A percentile compares a stretch with the other conserved stretches of the same genome.
phyloP scores from a whole-genome alignment of 2,888 invertebrate species.

The Drymonia ruficornis region DNA sequence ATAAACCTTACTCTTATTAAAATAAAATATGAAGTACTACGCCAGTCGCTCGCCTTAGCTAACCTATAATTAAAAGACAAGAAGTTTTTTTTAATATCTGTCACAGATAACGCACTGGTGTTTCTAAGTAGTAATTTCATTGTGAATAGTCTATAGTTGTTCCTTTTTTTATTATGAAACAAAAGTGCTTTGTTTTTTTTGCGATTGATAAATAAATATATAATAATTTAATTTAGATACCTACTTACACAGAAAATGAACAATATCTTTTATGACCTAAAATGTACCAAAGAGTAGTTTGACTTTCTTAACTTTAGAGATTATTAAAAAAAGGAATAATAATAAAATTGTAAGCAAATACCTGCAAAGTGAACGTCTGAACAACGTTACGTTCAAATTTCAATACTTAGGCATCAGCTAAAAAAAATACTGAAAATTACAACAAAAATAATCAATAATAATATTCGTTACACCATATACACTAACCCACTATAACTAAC shows the following conservation, averaged over 20 bases:
- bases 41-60: conserved; percentile 26
- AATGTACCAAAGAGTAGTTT: no score
- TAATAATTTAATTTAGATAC: not conserved
- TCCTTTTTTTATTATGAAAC: conserved; percentile 37
- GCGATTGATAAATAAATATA: not conserved
- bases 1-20: conserved; percentile 40
- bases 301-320: no score
- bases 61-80: conserved; percentile 60
- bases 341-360: no score
- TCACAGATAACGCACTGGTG: conserved; percentile 53
- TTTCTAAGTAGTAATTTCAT: conserved; percentile 51
- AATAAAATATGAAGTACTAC: conserved; percentile 38
- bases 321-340: no score
- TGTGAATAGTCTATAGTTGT: conserved; percentile 36
- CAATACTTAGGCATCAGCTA: no score
- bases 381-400: no score
- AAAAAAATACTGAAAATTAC: no score
- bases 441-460: no score
- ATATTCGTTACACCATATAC: not conserved
- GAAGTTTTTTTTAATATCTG: conserved; percentile 55
- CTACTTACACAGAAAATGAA: no score
- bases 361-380: no score
- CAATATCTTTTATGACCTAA: no score
- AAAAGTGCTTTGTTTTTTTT: conserved; percentile 7
- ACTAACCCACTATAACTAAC: not conserved